A percentile compares a stretch with the other conserved stretches of the same genome.
These are phyloP conservation scores for Temnothorax curvispinosus DNA, from an alignment of 1,140 invertebrate genomes.

Conservation along the genomic window DNA sequence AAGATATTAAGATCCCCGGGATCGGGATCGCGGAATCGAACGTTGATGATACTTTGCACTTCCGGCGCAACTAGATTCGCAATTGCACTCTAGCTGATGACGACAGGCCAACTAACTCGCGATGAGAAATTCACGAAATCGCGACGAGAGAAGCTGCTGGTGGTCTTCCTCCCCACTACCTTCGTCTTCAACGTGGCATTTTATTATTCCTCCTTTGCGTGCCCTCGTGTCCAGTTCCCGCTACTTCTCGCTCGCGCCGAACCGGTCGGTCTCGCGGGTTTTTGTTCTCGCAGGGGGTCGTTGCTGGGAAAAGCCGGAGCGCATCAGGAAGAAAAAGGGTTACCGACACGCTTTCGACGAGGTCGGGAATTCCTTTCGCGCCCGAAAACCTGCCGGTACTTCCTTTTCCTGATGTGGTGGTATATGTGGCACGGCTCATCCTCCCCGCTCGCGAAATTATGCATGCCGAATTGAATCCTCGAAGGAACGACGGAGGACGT, in stretches of 20 bases:
- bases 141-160: slow-evolving; percentile 61
- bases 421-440: slow-evolving; percentile 38
- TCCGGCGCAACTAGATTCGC: slow-evolving; percentile 64
- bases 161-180: slow-evolving; percentile 68
- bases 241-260: slow-evolving; percentile 34
- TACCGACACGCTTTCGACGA: slow-evolving; percentile 21
- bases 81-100: slow-evolving; percentile 79
- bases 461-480: slow-evolving; percentile 52
- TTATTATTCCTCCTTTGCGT: slow-evolving; percentile 68
- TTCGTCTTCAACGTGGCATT: slow-evolving; percentile 50
- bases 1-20: not conserved
- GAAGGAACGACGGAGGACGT: slow-evolving; percentile 33
- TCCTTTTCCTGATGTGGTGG: slow-evolving; percentile 64
- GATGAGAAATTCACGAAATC: slow-evolving; percentile 63
- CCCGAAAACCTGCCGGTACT: slow-evolving; percentile 63
- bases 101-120: slow-evolving; percentile 74
- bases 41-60: slow-evolving; percentile 52
- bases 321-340: slow-evolving; percentile 72
- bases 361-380: slow-evolving; percentile 49
- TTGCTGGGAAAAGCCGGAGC: slow-evolving; percentile 64
- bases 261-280: slow-evolving; percentile 66
- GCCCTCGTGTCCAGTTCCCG: slow-evolving; percentile 47
- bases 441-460: slow-evolving; percentile 32
- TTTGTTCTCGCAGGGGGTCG: slow-evolving; percentile 72
- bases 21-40: slow-evolving; percentile 9